phyloP scores from a whole-genome alignment of 64 coral and sea anemone genomes.

The Acropora tenuis region DNA sequence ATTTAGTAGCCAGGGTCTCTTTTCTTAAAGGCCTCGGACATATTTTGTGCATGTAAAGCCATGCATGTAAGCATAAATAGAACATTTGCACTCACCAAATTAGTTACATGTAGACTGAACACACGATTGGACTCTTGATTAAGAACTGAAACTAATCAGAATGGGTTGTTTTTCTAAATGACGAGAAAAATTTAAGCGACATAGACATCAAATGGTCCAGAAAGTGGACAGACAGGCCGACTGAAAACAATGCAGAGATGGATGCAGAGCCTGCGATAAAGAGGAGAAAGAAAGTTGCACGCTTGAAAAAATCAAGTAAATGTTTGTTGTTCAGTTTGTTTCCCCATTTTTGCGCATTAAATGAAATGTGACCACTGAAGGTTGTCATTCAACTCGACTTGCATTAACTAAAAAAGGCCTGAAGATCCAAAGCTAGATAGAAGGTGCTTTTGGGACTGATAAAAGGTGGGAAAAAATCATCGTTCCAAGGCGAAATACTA shows the following conservation, averaged over 20 bases:
- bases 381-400: background rate
- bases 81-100: background rate
- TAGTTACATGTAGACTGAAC: background rate
- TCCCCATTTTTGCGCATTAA: background rate
- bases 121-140: background rate
- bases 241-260: background rate
- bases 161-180: background rate
- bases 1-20: background rate
- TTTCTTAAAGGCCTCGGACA: background rate
- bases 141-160: background rate
- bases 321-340: background rate
- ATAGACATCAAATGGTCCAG: slow-evolving; percentile 5
- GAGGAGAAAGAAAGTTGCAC: background rate
- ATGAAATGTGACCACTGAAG: background rate
- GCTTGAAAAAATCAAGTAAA: background rate
- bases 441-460: background rate
- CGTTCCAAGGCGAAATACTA: background rate
- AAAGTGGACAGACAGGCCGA: background rate
- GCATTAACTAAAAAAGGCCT: background rate
- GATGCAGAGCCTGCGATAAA: background rate
- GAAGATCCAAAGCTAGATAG: too few relatives aligned
- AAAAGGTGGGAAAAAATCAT: background rate
- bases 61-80: background rate
- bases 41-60: background rate
- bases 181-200: slow-evolving; percentile 12